phyloP scores from a whole-genome alignment of 1,140 invertebrate genomes.

The Neocloeon triangulifer region DNA sequence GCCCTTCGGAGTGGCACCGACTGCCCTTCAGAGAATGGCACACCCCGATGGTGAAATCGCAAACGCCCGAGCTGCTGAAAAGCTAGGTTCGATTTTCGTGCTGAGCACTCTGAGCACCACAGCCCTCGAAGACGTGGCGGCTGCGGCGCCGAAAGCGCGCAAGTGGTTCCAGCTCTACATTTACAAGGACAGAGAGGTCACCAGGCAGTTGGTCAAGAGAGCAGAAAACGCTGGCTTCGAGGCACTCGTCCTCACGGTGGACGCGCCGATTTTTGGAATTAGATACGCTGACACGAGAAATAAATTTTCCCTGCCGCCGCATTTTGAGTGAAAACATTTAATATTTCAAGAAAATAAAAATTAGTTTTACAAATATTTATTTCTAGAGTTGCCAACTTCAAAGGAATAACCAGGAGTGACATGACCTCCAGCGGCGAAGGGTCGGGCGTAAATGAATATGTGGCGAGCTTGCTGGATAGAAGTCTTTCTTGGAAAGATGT shows the following conservation, averaged over 20 bases:
- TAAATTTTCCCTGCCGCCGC: conserved; percentile 56
- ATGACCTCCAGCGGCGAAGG: neutral
- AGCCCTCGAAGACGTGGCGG: conserved; percentile 69
- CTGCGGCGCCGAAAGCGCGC: conserved; percentile 41
- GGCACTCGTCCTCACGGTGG: conserved; percentile 75
- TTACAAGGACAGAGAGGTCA: conserved; percentile 42
- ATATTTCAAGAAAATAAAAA: too few species aligned
- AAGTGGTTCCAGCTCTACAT: conserved; percentile 89
- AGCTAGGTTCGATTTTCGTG: conserved; percentile 49
- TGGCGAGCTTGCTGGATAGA: neutral
- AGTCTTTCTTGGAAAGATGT: conserved; percentile 1
- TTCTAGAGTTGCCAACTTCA: conserved; percentile 2
- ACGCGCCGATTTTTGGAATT: conserved; percentile 66
- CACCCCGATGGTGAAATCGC: conserved; percentile 75
- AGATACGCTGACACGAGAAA: conserved; percentile 60
- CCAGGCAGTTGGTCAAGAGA: conserved; percentile 17
- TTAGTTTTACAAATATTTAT: too few species aligned
- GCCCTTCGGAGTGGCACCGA: conserved; percentile 73
- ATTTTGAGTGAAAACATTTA: conserved; percentile 53
- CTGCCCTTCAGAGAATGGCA: conserved; percentile 85
- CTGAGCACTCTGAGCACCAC: conserved; percentile 70
- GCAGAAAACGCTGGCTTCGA: conserved; percentile 22
- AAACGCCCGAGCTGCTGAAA: conserved; percentile 55
- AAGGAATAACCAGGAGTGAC: neutral
- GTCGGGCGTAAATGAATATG: neutral